These are phyloP conservation scores for Regulus satrapa DNA, from an alignment of 2,113 vertebrate species.

Conservation along the genomic window DNA sequence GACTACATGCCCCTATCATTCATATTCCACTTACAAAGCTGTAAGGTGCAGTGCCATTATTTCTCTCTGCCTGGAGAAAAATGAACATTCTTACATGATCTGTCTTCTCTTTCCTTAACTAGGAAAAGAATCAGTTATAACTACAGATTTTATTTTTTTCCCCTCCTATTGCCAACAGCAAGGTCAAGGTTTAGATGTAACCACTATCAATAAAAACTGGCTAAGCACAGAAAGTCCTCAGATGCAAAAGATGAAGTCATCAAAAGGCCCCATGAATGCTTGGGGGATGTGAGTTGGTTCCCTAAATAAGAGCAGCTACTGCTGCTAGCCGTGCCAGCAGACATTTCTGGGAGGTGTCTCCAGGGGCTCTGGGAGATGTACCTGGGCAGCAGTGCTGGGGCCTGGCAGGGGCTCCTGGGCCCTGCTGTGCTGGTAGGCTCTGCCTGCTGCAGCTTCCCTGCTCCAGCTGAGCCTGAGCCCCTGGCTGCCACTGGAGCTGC, in stretches of 20 bases:
- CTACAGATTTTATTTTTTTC: neutral
- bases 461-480: rapidly evolving
- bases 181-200: neutral
- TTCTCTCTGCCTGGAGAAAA: slow-evolving; percentile 23
- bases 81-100: neutral
- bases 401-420: neutral
- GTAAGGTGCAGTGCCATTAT: neutral
- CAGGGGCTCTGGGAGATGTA: neutral
- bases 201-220: neutral
- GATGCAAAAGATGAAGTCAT: neutral
- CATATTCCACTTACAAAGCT: slow-evolving; percentile 24
- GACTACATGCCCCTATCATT: neutral
- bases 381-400: neutral
- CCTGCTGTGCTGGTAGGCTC: neutral
- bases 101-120: neutral
- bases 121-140: neutral
- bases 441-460: neutral
- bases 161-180: neutral
- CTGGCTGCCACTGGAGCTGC: neutral
- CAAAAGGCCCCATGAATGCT: neutral
- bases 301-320: neutral
- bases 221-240: neutral
- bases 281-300: neutral
- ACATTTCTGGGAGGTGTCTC: neutral
- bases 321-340: neutral